Evolutionary conservation across 2,888 invertebrate species (phyloP), one percentile per base, ranked within the genome.

Genomic region (Tortricodes alternella): DNA sequence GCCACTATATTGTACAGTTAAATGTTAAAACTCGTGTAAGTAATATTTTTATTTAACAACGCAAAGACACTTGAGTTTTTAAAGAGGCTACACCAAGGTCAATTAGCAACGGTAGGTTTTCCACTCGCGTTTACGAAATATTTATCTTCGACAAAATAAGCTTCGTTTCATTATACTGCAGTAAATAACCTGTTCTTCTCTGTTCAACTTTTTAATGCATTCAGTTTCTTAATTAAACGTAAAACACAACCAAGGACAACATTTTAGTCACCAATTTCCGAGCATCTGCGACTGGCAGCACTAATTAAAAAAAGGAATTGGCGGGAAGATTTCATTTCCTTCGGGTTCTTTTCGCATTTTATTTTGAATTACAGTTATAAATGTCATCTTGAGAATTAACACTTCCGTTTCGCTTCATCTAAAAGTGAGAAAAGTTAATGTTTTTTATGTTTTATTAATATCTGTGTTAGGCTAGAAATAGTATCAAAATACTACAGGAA

Each of bases 261-360:
- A 39, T 21, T 48, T 18, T 34, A 19, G 53, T 37, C 34, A 43
- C 49, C 48, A 37, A 37, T 49, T 37, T 21, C 55, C 21, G 48
- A 46, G 38, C 43, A 41, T 27, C 55, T 55, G 48, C 27, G 18
- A 24, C 44, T 44, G 44, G 49, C 55, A 49, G 11, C 41, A 43
- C 49, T 55, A 49, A 55, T 55, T 55, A 55, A 48, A 53, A n/a
- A 53, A 53, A 7, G 29, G 39, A 15, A 53, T 53, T 39, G 39
- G 15, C 24, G 24, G 46, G 23, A 39, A 24, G 46, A 48, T 39
- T 46, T 41, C 23, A 39, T 53, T 48, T 39, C 34, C 46, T 21
- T 46, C 18, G 39, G 23, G 46, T 32, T n/a, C n/a, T n/a, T n/a
- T 32, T 41, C 13, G 24, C 23, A 15, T 53, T 48, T 53, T 53